Evolutionary conservation across 2,888 invertebrate species (phyloP).

Genomic region (Idaea biselata): DNA sequence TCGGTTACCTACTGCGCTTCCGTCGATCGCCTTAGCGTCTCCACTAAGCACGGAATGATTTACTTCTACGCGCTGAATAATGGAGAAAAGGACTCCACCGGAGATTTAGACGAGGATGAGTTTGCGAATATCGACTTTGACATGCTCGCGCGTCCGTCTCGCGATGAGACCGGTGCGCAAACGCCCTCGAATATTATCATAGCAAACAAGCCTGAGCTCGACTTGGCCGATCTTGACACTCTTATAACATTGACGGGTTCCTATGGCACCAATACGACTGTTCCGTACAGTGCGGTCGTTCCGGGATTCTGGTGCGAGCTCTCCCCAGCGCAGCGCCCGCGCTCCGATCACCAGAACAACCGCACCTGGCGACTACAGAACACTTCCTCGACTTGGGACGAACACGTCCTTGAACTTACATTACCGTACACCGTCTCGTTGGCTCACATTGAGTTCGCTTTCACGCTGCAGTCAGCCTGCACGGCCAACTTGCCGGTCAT

Average conservation of each 20-base stretch:
- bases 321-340: conserved; percentile 93
- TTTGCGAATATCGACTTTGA: conserved; percentile 72
- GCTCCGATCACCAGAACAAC: conserved; percentile 93
- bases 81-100: conserved; percentile 85
- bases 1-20: conserved; percentile 93
- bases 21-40: conserved; percentile 91
- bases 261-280: conserved; percentile 80
- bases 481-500: conserved; percentile 88
- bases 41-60: conserved; percentile 89
- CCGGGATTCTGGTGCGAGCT: conserved; percentile 97
- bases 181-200: conserved; percentile 61
- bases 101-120: conserved; percentile 87
- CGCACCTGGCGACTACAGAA: conserved; percentile 94
- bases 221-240: conserved; percentile 82
- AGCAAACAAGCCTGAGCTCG: conserved; percentile 81
- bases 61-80: conserved; percentile 91
- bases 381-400: conserved; percentile 95
- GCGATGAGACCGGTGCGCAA: conserved; percentile 57
- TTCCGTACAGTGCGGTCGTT: conserved; percentile 90
- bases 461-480: conserved; percentile 89
- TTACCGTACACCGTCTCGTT: conserved; percentile 88
- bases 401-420: conserved; percentile 94
- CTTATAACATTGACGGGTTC: conserved; percentile 89
- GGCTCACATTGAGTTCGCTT: conserved; percentile 95
- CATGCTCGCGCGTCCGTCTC: conserved; percentile 64